Evolutionary conservation across 2,113 vertebrate species (phyloP).

Genomic region (human (Homo sapiens)): GRCh38 chr4:125837001-125837500

Average conservation of each 20-base stretch:
- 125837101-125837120: background rate
- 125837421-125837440: background rate
- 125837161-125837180: conserved; percentile 19
- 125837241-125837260: conserved; percentile 22
- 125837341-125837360: background rate
- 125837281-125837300: conserved; percentile 32
- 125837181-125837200: conserved; percentile 1
- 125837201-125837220: conserved; percentile 14
- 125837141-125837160: background rate
- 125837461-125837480: background rate
- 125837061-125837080: background rate
- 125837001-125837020: no score
- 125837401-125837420: background rate
- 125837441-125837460: background rate
- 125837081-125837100: background rate
- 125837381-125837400: background rate
- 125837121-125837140: background rate
- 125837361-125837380: background rate
- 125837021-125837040: background rate
- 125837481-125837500: background rate
- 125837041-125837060: background rate
- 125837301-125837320: background rate
- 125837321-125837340: background rate
- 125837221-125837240: conserved; percentile 39
- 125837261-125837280: conserved; percentile 29